A percentile compares a stretch with the other conserved stretches of the same genome.
Conservation (phyloP, 2,797 vertebrate genomes). For the Cyprinodon diabolis region DNA sequence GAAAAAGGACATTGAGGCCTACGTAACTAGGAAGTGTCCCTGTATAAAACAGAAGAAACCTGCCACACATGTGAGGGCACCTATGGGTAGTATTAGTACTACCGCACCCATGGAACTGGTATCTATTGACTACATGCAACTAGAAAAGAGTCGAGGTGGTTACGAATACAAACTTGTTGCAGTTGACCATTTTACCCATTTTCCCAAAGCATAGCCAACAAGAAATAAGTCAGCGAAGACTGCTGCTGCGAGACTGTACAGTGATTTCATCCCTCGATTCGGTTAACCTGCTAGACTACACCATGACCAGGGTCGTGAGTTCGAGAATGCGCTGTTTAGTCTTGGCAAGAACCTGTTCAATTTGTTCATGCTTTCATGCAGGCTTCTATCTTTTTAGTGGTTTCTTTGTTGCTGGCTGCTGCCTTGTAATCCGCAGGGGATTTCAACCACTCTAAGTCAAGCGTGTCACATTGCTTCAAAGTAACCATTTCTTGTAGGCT, state of each 20-base stretch:
- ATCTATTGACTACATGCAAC: neutral
- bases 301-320: neutral
- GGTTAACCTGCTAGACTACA: neutral
- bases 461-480: slow-evolving; percentile 87
- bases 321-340: neutral
- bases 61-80: neutral
- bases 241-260: neutral
- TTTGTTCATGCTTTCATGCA: slow-evolving; percentile 93
- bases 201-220: too few relatives aligned
- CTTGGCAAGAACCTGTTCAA: slow-evolving; percentile 76
- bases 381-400: slow-evolving; percentile 85
- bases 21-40: neutral
- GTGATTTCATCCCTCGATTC: neutral
- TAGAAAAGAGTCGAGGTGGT: neutral
- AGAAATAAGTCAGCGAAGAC: too few relatives aligned
- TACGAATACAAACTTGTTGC: too few relatives aligned
- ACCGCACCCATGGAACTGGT: neutral
- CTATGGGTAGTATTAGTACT: neutral
- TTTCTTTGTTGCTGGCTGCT: slow-evolving; percentile 83
- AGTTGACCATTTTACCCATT: too few relatives aligned
- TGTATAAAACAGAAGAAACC: slow-evolving; percentile 1
- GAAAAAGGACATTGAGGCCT: neutral
- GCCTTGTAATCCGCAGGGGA: slow-evolving; percentile 86
- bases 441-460: slow-evolving; percentile 86
- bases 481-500: slow-evolving; percentile 90